These are phyloP conservation scores for Apis mellifera DNA, from an alignment of 1,140 invertebrate genomes.

Conservation along the genomic window DNA sequence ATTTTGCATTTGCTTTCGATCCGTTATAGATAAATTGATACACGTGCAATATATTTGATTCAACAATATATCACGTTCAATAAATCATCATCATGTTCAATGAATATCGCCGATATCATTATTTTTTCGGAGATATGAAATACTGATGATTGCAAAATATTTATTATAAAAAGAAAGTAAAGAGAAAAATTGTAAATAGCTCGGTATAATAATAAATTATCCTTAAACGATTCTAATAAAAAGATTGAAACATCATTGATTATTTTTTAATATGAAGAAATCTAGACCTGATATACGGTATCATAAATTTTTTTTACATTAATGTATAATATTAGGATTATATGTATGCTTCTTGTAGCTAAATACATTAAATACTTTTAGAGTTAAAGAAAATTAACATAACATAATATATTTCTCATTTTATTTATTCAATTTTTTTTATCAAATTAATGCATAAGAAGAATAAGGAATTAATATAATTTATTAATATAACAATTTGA, in stretches of 20 bases:
- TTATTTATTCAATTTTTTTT: no score
- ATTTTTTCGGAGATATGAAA: constrained; percentile 5
- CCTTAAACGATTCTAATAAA: constrained; percentile 43
- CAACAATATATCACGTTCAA: constrained; percentile 9
- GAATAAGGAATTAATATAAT: no score
- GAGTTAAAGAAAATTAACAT: no score
- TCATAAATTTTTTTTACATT: constrained; percentile 37
- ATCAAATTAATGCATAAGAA: no score
- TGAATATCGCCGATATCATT: constrained; percentile 11
- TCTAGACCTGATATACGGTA: neutral
- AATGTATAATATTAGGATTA: constrained; percentile 38
- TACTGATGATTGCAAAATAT: constrained; percentile 16
- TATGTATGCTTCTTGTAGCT: neutral
- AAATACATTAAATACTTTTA: no score
- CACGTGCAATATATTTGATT: constrained; percentile 9
- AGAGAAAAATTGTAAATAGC: neutral
- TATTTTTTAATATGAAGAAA: constrained; percentile 29
- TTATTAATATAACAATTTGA: no score
- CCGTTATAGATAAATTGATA: constrained; percentile 12
- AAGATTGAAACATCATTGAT: constrained; percentile 34
- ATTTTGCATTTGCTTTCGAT: constrained; percentile 24
- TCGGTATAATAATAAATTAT: neutral
- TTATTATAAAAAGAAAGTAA: neutral
- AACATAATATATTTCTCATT: no score
- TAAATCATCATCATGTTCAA: constrained; percentile 1